Conservation (phyloP, 92 coral and sea anemone genomes). For the Anthopleura xanthogrammica region DNA sequence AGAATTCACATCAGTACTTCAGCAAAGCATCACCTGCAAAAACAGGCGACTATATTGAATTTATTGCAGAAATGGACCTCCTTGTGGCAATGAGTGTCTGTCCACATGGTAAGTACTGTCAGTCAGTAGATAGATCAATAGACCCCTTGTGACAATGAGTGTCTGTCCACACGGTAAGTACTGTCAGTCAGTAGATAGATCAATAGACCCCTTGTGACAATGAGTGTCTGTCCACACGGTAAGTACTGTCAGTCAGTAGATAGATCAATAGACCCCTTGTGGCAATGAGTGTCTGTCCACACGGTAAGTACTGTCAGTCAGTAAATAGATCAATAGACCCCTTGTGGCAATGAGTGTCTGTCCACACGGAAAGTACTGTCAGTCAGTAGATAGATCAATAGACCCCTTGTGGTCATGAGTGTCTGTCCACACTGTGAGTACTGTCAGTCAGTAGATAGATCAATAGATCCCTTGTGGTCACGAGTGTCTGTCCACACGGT, state of each 20-base stretch:
- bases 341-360: too few species aligned
- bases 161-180: too few species aligned
- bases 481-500: too few species aligned
- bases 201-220: background rate
- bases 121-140: background rate
- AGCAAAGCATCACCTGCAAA: constrained; percentile 5
- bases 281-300: background rate
- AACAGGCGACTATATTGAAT: background rate
- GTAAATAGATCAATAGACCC: background rate
- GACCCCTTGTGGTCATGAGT: background rate
- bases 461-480: background rate
- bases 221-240: background rate
- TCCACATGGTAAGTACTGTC: background rate
- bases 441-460: background rate
- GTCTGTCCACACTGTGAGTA: background rate
- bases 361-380: background rate
- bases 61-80: constrained; percentile 3
- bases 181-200: background rate
- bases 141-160: background rate
- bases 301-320: background rate
- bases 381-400: background rate
- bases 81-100: constrained; percentile 11
- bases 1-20: background rate
- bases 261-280: background rate
- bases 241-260: background rate